Percentiles rank a stretch among this genome's conserved stretches.
Evolutionary conservation across 2,888 invertebrate species (phyloP).

Genomic region (Scaeva pyrastri): DNA sequence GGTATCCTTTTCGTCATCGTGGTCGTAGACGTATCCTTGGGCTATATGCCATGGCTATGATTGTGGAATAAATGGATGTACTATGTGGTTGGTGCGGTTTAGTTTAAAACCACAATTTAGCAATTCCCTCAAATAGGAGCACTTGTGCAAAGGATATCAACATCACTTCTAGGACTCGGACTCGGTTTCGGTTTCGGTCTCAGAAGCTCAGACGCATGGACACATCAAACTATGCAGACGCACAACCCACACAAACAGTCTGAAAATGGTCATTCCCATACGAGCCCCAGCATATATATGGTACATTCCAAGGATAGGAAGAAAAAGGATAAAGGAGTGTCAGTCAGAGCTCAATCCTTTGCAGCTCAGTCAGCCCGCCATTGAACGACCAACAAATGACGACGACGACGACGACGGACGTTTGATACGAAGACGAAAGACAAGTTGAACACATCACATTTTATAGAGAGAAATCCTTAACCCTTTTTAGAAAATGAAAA

Average conservation of each 20-base stretch:
- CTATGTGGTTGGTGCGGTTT: conserved; percentile 25
- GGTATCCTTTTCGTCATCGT: too few species aligned
- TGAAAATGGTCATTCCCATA: not conserved
- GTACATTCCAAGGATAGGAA: conserved; percentile 5
- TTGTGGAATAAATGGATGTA: not conserved
- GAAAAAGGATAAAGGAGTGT: not conserved
- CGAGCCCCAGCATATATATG: too few species aligned
- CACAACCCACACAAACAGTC: not conserved
- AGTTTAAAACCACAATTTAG: conserved; percentile 37
- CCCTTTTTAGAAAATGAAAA: conserved; percentile 75
- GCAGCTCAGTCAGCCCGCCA: too few species aligned
- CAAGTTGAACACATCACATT: not conserved
- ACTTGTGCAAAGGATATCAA: conserved; percentile 19
- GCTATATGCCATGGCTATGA: not conserved
- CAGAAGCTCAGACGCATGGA: not conserved
- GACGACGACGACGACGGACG: not conserved
- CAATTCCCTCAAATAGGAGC: conserved; percentile 15
- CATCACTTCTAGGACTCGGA: not conserved
- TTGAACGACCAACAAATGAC: too few species aligned
- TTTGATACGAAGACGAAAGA: not conserved
- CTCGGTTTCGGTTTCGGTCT: too few species aligned
- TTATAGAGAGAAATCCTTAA: conserved; percentile 61
- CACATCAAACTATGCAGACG: not conserved
- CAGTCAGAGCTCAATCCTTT: not conserved
- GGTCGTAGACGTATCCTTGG: not conserved